Conservation (phyloP, 2,113 vertebrate species). For the cattle (Bos taurus) region ARS-UCD2.0 NC_037331.1:24167001-24167500, state of each 20-base stretch:
- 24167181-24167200: background rate
- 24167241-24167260: background rate
- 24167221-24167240: background rate
- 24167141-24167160: background rate
- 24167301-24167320: background rate
- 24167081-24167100: background rate
- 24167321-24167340: background rate
- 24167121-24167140: background rate
- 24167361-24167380: background rate
- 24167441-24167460: background rate
- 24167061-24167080: background rate
- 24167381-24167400: background rate
- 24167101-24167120: background rate
- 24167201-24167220: background rate
- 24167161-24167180: background rate
- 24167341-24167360: background rate
- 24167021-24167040: background rate
- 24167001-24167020: background rate
- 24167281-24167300: background rate
- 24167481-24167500: background rate
- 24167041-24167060: background rate
- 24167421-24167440: accelerated
- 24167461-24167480: background rate
- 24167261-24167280: background rate
- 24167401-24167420: background rate